Conservation (phyloP, 1,140 invertebrate genomes). For the Drosophila prosaltans region DNA sequence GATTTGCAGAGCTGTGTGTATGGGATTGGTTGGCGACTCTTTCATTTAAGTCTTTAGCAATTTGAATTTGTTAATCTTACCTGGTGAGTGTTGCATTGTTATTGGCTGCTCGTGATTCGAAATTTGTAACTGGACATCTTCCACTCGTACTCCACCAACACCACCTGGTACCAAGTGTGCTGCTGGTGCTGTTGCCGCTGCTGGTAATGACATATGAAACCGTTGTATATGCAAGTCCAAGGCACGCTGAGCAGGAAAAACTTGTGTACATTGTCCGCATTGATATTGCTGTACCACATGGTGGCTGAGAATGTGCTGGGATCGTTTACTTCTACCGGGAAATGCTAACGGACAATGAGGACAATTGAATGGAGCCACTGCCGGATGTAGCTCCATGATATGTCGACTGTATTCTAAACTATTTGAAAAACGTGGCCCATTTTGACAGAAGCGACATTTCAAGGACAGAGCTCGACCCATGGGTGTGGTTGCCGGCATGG, state of each 20-base stretch:
- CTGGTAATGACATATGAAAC: slow-evolving; percentile 46
- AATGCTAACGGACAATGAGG: slow-evolving; percentile 71
- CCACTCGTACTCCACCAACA: slow-evolving; percentile 52
- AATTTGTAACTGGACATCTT: slow-evolving; percentile 72
- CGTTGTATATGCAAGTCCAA: slow-evolving; percentile 74
- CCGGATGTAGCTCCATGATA: slow-evolving; percentile 76
- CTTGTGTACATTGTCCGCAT: slow-evolving; percentile 72
- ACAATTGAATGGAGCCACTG: slow-evolving; percentile 70
- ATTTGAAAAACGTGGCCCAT: slow-evolving; percentile 72
- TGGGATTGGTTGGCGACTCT: too few relatives aligned
- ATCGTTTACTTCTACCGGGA: slow-evolving; percentile 63
- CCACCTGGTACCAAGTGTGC: background rate
- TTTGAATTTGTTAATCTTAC: background rate
- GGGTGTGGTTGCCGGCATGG: slow-evolving; percentile 46
- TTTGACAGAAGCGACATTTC: slow-evolving; percentile 77
- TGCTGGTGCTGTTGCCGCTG: background rate
- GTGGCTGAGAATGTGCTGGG: slow-evolving; percentile 68
- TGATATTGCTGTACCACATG: slow-evolving; percentile 74
- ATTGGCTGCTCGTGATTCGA: slow-evolving; percentile 30
- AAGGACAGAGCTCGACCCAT: slow-evolving; percentile 43
- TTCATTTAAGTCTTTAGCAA: too few relatives aligned
- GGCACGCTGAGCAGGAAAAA: slow-evolving; percentile 72
- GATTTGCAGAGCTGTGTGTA: slow-evolving; percentile 47
- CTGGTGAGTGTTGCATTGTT: slow-evolving; percentile 13
- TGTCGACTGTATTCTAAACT: slow-evolving; percentile 76